Evolutionary conservation across 2,797 vertebrate genomes (phyloP).

Genomic region (Erethizon dorsatum): DNA sequence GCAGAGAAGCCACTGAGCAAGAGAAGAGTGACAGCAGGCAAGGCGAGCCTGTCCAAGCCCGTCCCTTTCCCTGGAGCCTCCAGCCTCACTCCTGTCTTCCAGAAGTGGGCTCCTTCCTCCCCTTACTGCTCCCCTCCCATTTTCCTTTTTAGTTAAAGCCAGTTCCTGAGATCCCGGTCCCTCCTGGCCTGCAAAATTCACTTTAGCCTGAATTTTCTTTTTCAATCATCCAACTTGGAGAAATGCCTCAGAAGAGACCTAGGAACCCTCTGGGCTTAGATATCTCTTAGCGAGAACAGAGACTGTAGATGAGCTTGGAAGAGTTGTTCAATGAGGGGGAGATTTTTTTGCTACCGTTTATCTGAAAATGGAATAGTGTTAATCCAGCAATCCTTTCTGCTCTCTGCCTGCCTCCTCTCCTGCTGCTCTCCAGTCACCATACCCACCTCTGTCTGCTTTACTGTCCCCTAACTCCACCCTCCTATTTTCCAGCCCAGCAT

Average conservation of each 20-base stretch:
- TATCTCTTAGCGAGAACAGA: neutral
- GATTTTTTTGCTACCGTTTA: neutral
- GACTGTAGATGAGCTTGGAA: neutral
- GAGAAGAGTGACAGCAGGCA: neutral
- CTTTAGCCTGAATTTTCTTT: neutral
- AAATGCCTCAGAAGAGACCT: neutral
- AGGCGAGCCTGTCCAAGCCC: neutral
- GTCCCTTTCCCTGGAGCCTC: neutral
- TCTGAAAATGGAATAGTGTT: neutral
- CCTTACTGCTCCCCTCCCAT: neutral
- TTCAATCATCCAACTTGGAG: neutral
- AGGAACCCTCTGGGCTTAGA: neutral
- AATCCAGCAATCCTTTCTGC: neutral
- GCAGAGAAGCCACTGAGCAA: neutral
- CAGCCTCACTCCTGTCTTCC: neutral
- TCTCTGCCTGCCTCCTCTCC: neutral
- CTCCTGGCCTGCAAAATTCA: neutral
- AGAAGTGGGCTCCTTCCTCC: neutral
- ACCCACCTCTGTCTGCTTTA: too few relatives aligned
- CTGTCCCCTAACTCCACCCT: too few relatives aligned
- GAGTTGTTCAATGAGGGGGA: neutral
- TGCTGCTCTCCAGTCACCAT: neutral
- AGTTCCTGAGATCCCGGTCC: neutral
- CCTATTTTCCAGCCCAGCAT: neutral
- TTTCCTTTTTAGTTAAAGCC: neutral